Evolutionary conservation across 2,797 vertebrate genomes (phyloP).

Genomic region (Craterocephalus amniculus): DNA sequence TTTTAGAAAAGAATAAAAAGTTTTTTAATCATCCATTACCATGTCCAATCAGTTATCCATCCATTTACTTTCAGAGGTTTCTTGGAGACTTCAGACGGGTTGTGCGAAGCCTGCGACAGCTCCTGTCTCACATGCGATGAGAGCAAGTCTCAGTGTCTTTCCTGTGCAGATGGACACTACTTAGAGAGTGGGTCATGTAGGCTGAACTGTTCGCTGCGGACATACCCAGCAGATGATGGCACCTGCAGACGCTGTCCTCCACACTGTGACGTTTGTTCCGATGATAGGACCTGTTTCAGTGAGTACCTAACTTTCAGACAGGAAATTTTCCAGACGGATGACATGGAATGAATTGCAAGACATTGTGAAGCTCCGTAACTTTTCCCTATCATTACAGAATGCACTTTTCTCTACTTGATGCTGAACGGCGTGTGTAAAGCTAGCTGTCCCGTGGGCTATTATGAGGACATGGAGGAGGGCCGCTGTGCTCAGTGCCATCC

Average conservation of each 20-base stretch:
- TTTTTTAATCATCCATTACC: neutral
- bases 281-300: slow-evolving; percentile 81
- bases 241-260: slow-evolving; percentile 80
- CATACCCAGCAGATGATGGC: slow-evolving; percentile 77
- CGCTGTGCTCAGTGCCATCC: slow-evolving; percentile 81
- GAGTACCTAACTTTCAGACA: slow-evolving; percentile 44
- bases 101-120: slow-evolving; percentile 78
- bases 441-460: slow-evolving; percentile 83
- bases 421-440: slow-evolving; percentile 83
- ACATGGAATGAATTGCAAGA: neutral
- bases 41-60: neutral
- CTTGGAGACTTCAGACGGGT: slow-evolving; percentile 76
- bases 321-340: neutral
- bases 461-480: slow-evolving; percentile 85
- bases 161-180: slow-evolving; percentile 78
- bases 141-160: slow-evolving; percentile 78
- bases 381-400: slow-evolving; percentile 68
- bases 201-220: slow-evolving; percentile 79
- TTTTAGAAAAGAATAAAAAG: neutral
- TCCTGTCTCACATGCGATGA: slow-evolving; percentile 84
- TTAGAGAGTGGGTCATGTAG: slow-evolving; percentile 76
- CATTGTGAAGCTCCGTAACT: neutral
- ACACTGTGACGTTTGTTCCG: slow-evolving; percentile 82
- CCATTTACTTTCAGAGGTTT: slow-evolving; percentile 71
- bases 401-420: slow-evolving; percentile 87